Percentiles rank a stretch among this genome's conserved stretches.
These are phyloP conservation scores for Thymelicus sylvestris DNA, from an alignment of 2,888 invertebrate species.

Conservation along the genomic window DNA sequence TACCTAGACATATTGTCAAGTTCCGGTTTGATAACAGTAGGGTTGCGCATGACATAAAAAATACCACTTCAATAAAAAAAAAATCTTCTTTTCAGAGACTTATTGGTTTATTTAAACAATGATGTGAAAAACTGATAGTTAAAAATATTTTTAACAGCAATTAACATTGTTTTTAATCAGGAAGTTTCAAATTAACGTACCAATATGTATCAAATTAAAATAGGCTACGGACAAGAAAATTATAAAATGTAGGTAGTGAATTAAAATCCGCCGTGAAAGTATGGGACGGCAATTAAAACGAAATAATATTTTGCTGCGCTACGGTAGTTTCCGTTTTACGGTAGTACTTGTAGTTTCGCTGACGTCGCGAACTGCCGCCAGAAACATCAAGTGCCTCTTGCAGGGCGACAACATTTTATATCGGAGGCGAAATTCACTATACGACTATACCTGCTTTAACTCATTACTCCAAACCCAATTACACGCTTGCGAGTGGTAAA, in stretches of 20 bases:
- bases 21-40: constrained; percentile 22
- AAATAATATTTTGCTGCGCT: constrained; percentile 4
- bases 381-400: constrained; percentile 6
- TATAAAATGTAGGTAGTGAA: constrained; percentile 5
- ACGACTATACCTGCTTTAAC: constrained; percentile 7
- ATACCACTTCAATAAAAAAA: no score
- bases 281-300: constrained; percentile 12
- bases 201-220: not conserved
- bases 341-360: constrained; percentile 2
- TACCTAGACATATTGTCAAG: constrained; percentile 2
- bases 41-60: constrained; percentile 17
- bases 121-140: no score
- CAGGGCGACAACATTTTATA: constrained; percentile 5
- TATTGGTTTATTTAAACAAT: no score
- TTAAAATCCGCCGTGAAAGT: not conserved
- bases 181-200: not conserved
- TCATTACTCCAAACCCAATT: constrained; percentile 22
- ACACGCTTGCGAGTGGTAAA: constrained; percentile 28
- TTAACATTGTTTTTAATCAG: no score
- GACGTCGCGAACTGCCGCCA: constrained; percentile 19
- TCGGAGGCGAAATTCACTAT: not conserved
- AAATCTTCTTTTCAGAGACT: no score
- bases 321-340: not conserved
- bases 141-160: no score
- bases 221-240: not conserved